Evolutionary conservation across 2,797 vertebrate genomes (phyloP).

Genomic region (Acipenser transmontanus): DNA sequence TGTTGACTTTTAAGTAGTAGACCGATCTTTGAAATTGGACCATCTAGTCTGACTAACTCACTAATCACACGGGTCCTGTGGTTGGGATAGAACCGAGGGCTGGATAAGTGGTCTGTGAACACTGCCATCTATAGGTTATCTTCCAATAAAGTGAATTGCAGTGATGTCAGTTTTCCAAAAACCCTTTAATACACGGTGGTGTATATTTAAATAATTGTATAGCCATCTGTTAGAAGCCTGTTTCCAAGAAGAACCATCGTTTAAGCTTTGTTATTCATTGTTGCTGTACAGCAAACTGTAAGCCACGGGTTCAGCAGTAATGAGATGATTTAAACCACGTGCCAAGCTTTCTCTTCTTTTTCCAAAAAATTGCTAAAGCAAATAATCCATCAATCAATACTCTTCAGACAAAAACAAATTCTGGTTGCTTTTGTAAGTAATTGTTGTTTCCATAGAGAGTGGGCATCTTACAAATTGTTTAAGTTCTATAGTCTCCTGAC

Average conservation of each 20-base stretch:
- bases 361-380: constrained; percentile 30
- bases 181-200: too few relatives aligned
- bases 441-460: too few relatives aligned
- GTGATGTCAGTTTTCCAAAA: too few relatives aligned
- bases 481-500: constrained; percentile 60
- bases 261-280: constrained; percentile 31
- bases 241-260: background rate
- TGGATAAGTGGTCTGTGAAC: too few relatives aligned
- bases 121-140: too few relatives aligned
- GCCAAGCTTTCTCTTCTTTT: constrained; percentile 28
- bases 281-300: constrained; percentile 13
- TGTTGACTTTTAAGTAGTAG: too few relatives aligned
- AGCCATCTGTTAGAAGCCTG: background rate
- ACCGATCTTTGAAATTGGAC: too few relatives aligned
- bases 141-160: too few relatives aligned
- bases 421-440: too few relatives aligned
- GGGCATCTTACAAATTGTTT: constrained; percentile 20
- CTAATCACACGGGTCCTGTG: too few relatives aligned
- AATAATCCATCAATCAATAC: constrained; percentile 33
- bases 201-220: background rate
- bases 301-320: constrained; percentile 32
- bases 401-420: constrained; percentile 27
- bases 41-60: too few relatives aligned
- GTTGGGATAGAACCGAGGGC: too few relatives aligned
- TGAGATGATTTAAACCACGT: constrained; percentile 45